phyloP scores from a whole-genome alignment of 2,113 vertebrate species.

The Calypte anna region DNA sequence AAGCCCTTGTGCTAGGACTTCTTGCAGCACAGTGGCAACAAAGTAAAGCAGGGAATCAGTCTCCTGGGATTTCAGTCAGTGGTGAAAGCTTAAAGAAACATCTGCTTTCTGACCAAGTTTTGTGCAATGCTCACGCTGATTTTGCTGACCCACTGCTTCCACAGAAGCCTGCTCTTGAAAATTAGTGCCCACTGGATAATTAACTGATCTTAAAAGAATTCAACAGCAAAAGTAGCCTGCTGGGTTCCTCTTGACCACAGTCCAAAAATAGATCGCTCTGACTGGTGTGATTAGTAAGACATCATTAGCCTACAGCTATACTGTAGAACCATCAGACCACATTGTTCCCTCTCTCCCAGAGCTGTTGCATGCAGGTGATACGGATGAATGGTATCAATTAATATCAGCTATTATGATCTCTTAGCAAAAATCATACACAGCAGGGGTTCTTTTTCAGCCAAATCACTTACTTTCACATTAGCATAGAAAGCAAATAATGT shows the following conservation, averaged over 20 bases:
- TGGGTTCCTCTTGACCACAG: background rate
- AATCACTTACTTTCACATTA: background rate
- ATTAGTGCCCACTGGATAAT: background rate
- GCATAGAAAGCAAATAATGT: background rate
- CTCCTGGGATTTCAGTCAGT: background rate
- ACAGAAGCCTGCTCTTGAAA: background rate
- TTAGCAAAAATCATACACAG: background rate
- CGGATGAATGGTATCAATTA: background rate
- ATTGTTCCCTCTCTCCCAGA: background rate
- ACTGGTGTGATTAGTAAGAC: background rate
- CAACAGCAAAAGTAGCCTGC: background rate
- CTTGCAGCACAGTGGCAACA: background rate
- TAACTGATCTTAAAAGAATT: background rate
- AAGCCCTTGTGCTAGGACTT: background rate
- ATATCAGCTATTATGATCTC: background rate
- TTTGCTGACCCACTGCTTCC: background rate
- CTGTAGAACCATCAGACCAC: background rate
- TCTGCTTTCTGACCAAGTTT: background rate
- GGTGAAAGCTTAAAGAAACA: background rate
- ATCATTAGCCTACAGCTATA: background rate
- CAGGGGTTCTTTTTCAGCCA: background rate
- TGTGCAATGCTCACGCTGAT: background rate
- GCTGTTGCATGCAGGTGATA: background rate
- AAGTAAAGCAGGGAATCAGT: background rate
- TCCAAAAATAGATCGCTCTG: rapidly evolving